A percentile compares a stretch with the other conserved stretches of the same genome.
phyloP scores from a whole-genome alignment of 2,888 invertebrate species.

The Mesoligia furuncula region DNA sequence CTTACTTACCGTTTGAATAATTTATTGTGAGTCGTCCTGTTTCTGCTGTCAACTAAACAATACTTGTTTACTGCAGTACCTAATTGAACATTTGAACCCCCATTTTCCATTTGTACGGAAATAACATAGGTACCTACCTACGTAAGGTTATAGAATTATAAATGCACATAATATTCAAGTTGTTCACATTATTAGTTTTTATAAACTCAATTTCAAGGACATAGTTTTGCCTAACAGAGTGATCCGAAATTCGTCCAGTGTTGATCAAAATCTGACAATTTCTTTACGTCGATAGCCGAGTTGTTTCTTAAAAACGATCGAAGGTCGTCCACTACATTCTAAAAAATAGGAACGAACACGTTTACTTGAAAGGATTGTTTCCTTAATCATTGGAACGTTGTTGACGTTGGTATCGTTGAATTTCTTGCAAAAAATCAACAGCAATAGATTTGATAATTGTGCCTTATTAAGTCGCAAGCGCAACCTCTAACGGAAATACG shows the following conservation, averaged over 20 bases:
- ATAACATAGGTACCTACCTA: neutral
- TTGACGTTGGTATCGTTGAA: slow-evolving; percentile 8
- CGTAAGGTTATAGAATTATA: neutral
- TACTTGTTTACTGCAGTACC: neutral
- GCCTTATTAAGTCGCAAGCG: slow-evolving; percentile 32
- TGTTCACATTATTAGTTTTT: neutral
- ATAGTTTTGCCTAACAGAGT: neutral
- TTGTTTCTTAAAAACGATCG: slow-evolving; percentile 35
- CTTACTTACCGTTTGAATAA: neutral
- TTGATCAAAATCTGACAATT: slow-evolving; percentile 34
- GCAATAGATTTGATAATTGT: slow-evolving; percentile 52
- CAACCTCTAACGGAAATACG: slow-evolving; percentile 37
- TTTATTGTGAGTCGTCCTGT: slow-evolving; percentile 12
- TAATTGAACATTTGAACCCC: neutral
- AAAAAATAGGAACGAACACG: slow-evolving; percentile 64
- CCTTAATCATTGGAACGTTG: slow-evolving; percentile 43
- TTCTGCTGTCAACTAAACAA: slow-evolving; percentile 10
- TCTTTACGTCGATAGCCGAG: slow-evolving; percentile 13
- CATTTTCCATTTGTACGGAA: neutral
- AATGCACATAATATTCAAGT: neutral
- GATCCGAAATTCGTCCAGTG: neutral
- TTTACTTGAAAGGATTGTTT: slow-evolving; percentile 62
- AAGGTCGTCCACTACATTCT: slow-evolving; percentile 66
- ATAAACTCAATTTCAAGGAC: slow-evolving; percentile 38
- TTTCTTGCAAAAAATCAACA: slow-evolving; percentile 38